Percentiles rank a stretch among this genome's conserved stretches.
Evolutionary conservation across 2,797 vertebrate genomes (phyloP).

Genomic region (Notoglanidium macrostoma): DNA sequence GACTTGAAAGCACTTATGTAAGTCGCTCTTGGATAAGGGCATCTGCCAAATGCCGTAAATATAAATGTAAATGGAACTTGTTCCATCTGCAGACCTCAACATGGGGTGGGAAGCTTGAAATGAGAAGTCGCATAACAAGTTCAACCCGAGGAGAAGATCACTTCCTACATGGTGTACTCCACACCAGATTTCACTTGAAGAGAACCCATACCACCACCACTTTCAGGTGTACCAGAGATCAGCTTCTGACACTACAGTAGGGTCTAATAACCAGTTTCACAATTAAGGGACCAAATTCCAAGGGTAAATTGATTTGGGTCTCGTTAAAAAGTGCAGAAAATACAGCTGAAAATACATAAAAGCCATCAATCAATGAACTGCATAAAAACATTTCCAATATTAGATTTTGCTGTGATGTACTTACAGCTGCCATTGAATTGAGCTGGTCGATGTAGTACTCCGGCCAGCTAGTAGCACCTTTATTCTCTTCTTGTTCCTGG

Average conservation of each 20-base stretch:
- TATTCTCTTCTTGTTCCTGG: slow-evolving; percentile 98
- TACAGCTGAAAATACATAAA: neutral
- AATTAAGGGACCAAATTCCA: neutral
- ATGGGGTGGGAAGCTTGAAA: neutral
- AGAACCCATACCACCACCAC: slow-evolving; percentile 2
- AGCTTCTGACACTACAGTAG: neutral
- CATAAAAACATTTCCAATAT: neutral
- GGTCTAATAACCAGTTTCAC: neutral
- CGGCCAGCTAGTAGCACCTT: slow-evolving; percentile 98
- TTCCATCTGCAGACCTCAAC: neutral
- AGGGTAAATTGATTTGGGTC: neutral
- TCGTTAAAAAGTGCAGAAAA: neutral
- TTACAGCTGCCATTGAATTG: slow-evolving; percentile 98
- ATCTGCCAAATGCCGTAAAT: too few relatives aligned
- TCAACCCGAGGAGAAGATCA: neutral
- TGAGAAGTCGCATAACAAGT: neutral
- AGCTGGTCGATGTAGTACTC: slow-evolving; percentile 99
- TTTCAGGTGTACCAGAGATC: neutral
- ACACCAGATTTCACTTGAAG: neutral
- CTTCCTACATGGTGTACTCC: neutral
- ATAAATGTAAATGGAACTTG: neutral
- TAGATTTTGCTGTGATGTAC: slow-evolving; percentile 64
- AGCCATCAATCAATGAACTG: neutral
- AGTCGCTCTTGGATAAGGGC: too few relatives aligned
- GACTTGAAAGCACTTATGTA: too few relatives aligned